Conservation (phyloP, 2,797 vertebrate genomes). For the Notolabrus celidotus region DNA sequence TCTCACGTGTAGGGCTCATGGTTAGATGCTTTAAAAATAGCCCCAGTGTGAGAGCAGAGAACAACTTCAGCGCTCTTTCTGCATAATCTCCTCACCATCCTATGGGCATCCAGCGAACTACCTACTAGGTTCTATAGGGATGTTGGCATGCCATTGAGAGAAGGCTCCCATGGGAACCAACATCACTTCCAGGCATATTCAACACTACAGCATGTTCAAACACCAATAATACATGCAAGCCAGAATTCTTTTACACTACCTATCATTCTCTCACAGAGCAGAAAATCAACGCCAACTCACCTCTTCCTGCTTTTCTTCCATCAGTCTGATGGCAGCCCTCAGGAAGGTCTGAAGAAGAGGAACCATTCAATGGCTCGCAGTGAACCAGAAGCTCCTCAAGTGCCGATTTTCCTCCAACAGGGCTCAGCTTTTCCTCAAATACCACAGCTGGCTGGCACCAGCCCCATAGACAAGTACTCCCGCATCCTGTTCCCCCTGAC, state of each 20-base stretch:
- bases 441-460: constrained; percentile 87
- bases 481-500: constrained; percentile 93
- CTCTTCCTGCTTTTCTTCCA: constrained; percentile 14
- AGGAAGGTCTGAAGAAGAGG: constrained; percentile 87
- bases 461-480: constrained; percentile 93
- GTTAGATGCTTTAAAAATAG: constrained; percentile 86
- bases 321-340: constrained; percentile 80
- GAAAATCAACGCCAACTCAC: constrained; percentile 14
- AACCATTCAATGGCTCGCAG: constrained; percentile 85
- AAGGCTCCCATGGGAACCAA: constrained; percentile 51
- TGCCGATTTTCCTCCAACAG: constrained; percentile 82
- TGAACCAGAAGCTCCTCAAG: constrained; percentile 67
- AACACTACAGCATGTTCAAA: constrained; percentile 21
- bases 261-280: neutral
- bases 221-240: constrained; percentile 2
- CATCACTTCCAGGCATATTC: constrained; percentile 33
- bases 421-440: constrained; percentile 81
- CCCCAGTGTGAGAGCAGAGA: constrained; percentile 75
- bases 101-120: constrained; percentile 62
- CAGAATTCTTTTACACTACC: neutral
- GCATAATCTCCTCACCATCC: constrained; percentile 71
- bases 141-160: constrained; percentile 35
- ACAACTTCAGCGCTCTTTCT: constrained; percentile 65
- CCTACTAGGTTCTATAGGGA: constrained; percentile 66
- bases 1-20: constrained; percentile 79